These are phyloP conservation scores for Aplidium turbinatum DNA, from an alignment of 23 tunicate genomes.

Conservation along the genomic window DNA sequence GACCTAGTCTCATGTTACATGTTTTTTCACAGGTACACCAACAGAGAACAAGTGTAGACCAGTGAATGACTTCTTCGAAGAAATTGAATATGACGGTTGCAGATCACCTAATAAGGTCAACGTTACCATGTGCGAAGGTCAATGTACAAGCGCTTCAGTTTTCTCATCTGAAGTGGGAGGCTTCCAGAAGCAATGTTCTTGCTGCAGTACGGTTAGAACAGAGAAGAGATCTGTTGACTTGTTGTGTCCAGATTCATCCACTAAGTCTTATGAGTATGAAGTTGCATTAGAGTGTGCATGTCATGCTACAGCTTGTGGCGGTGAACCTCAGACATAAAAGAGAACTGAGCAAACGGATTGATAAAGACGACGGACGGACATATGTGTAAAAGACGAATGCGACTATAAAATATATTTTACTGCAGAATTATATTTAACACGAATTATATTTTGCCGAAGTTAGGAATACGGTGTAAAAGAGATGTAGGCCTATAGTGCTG, in stretches of 20 bases:
- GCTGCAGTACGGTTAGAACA: constrained; percentile 79
- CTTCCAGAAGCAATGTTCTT: constrained; percentile 95
- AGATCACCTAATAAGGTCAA: constrained; percentile 70
- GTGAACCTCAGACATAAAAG: constrained; percentile 33
- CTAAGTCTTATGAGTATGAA: constrained; percentile 64
- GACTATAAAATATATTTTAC: too few relatives aligned
- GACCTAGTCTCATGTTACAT: too few relatives aligned
- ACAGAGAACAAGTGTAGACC: constrained; percentile 79
- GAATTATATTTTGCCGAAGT: too few relatives aligned
- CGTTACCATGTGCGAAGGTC: constrained; percentile 97
- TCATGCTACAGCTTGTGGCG: constrained; percentile 75
- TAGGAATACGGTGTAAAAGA: too few relatives aligned
- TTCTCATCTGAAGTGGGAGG: constrained; percentile 79
- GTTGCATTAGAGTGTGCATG: constrained; percentile 95
- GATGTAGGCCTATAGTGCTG: too few relatives aligned
- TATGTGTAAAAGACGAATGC: too few relatives aligned
- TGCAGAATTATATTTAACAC: too few relatives aligned
- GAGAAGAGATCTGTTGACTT: constrained; percentile 69
- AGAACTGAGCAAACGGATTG: not conserved
- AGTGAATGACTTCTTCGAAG: constrained; percentile 76
- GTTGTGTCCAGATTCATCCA: constrained; percentile 83
- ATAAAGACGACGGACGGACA: not conserved
- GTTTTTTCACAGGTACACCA: constrained; percentile 14
- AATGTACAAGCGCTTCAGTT: constrained; percentile 92
- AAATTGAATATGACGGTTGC: constrained; percentile 81